These are phyloP conservation scores for Callorhinus ursinus DNA, from an alignment of 2,113 vertebrate genomes.

Conservation along the genomic window DNA sequence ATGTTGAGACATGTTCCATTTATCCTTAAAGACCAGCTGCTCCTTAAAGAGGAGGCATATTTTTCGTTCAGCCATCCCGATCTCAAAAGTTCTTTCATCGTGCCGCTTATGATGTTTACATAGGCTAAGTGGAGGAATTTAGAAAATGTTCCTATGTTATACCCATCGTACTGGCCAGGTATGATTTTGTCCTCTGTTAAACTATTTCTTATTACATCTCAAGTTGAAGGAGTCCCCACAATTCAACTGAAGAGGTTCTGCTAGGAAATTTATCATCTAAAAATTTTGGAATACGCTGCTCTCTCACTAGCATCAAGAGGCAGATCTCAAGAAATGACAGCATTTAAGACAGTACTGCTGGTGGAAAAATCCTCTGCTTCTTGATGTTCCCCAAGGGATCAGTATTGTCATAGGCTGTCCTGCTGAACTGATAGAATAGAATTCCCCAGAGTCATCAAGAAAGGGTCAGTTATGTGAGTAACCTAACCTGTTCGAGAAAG, in stretches of 20 bases:
- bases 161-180: not conserved
- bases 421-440: not conserved
- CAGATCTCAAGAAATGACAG: not conserved
- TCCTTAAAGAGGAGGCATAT: not conserved
- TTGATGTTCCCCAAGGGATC: not conserved
- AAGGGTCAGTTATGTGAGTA: not conserved
- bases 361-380: not conserved
- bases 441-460: not conserved
- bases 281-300: not conserved
- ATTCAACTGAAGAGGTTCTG: not conserved
- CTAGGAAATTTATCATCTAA: not conserved
- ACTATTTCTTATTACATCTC: not conserved
- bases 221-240: not conserved
- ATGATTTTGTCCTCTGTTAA: not conserved
- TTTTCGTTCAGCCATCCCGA: not conserved
- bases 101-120: not conserved
- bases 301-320: not conserved
- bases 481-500: not conserved
- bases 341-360: not conserved
- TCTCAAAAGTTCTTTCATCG: not conserved
- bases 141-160: not conserved
- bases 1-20: slow-evolving; percentile 52
- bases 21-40: slow-evolving; percentile 36
- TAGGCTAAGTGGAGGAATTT: not conserved
- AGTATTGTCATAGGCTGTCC: not conserved